Conservation (phyloP, 2,113 vertebrate species). For the Spermophilus dauricus region DNA sequence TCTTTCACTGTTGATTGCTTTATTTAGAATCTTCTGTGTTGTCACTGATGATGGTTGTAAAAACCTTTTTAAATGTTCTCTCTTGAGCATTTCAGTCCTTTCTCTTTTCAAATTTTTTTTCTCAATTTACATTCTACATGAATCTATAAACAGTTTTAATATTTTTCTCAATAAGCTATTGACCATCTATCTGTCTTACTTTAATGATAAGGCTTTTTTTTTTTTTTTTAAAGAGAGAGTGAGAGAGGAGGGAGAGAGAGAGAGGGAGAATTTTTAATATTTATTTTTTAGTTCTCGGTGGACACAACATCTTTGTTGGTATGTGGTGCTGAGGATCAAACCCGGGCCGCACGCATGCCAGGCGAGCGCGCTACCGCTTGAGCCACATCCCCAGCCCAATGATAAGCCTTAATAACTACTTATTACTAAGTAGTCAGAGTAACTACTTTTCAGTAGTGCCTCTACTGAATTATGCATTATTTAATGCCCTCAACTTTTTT, state of each 20-base stretch:
- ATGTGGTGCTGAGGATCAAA: too few relatives aligned
- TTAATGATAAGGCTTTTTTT: constrained; percentile 46
- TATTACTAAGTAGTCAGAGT: neutral
- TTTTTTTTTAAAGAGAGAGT: too few relatives aligned
- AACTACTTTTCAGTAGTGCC: constrained; percentile 25
- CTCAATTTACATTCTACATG: constrained; percentile 9
- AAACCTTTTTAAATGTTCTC: neutral
- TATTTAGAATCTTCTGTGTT: neutral
- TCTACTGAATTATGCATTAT: constrained; percentile 23
- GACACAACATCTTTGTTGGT: too few relatives aligned
- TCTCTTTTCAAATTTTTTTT: constrained; percentile 34
- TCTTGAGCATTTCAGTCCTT: neutral
- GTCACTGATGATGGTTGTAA: neutral
- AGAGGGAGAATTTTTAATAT: too few relatives aligned
- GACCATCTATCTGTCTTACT: neutral
- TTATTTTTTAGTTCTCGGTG: too few relatives aligned
- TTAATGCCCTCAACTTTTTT: neutral
- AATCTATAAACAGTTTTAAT: neutral
- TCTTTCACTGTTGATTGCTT: constrained; percentile 31
- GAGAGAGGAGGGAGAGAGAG: too few relatives aligned
- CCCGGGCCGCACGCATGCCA: too few relatives aligned
- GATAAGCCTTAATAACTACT: neutral
- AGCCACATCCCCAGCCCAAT: too few relatives aligned
- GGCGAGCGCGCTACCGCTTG: too few relatives aligned
- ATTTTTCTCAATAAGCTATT: neutral